These are phyloP conservation scores for Lytechinus variegatus DNA, from an alignment of 35 echinoderm and acorn worm species.

Conservation along the genomic window DNA sequence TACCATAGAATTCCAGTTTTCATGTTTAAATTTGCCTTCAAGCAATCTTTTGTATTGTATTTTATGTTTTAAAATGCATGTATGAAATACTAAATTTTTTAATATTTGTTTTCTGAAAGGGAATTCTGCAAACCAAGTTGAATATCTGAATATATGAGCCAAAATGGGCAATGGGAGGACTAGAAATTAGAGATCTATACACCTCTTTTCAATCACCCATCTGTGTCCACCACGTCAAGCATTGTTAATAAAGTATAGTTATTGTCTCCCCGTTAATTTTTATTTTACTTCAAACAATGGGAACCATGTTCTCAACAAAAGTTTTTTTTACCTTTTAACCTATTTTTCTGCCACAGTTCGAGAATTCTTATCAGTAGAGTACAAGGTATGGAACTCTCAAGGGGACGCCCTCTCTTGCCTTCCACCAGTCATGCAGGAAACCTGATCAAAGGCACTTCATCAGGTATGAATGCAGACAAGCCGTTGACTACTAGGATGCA, in stretches of 20 bases:
- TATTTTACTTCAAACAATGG: not conserved
- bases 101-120: too few species aligned
- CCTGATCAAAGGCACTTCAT: not conserved
- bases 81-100: too few species aligned
- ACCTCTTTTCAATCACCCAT: not conserved
- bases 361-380: constrained; percentile 66
- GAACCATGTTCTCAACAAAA: not conserved
- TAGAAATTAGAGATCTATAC: too few species aligned
- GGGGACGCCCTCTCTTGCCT: constrained; percentile 64
- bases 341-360: constrained; percentile 37
- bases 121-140: too few species aligned
- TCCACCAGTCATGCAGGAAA: constrained; percentile 38
- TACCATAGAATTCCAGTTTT: not conserved
- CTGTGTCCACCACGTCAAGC: too few species aligned
- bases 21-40: too few species aligned
- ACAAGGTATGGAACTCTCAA: constrained; percentile 80
- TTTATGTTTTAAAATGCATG: too few species aligned
- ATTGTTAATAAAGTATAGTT: too few species aligned
- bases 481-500: not conserved
- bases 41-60: too few species aligned
- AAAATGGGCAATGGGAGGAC: too few species aligned
- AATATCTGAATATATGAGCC: too few species aligned
- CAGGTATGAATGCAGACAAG: not conserved
- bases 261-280: not conserved
- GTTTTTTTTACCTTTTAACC: not conserved